Evolutionary conservation across 1,140 invertebrate species (phyloP).

Genomic region (Philotrypesis tridentata): DNA sequence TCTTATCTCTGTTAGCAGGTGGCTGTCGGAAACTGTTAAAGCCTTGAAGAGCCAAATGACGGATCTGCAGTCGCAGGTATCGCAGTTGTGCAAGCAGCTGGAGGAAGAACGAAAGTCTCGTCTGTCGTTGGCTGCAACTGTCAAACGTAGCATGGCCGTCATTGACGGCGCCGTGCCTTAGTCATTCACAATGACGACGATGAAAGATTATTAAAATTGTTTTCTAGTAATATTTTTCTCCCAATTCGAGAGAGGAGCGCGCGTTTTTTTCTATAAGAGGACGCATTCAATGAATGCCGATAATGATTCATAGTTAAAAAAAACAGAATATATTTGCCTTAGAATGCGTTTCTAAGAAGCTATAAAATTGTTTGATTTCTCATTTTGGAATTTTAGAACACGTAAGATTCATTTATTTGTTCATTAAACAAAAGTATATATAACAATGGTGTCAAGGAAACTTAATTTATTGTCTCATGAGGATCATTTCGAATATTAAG

Average conservation of each 20-base stretch:
- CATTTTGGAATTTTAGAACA: neutral
- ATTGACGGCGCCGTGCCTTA: conserved; percentile 64
- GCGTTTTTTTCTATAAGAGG: conserved; percentile 22
- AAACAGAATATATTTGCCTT: neutral
- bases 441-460: neutral
- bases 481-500: neutral
- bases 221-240: conserved; percentile 31
- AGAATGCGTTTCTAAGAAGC: neutral
- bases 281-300: conserved; percentile 35
- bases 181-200: conserved; percentile 38
- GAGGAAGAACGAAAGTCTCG: conserved; percentile 73
- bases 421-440: conserved; percentile 3
- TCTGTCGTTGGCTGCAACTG: conserved; percentile 68
- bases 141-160: conserved; percentile 69
- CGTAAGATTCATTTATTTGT: neutral
- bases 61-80: conserved; percentile 75
- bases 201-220: conserved; percentile 9
- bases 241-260: neutral
- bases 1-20: conserved; percentile 68
- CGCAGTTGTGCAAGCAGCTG: conserved; percentile 69
- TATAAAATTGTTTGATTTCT: neutral
- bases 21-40: conserved; percentile 82
- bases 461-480: neutral
- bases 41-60: conserved; percentile 79
- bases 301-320: conserved; percentile 27